Base-by-base conservation (phyloP, 1,140 invertebrate species). In the Drosophila pruinosa region DNA sequence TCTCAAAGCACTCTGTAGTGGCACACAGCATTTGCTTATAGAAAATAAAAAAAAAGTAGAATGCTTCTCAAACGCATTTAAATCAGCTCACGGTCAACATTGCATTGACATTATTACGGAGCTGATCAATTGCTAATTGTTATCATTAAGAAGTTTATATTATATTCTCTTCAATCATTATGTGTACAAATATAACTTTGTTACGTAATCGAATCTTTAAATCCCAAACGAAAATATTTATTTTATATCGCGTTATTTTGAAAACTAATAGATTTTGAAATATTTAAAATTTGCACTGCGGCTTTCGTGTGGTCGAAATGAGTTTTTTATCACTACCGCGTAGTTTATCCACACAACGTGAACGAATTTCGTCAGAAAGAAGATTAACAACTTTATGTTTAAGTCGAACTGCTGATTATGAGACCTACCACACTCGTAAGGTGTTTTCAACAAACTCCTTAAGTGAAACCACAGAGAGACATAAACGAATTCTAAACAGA, bases 31-130 rank as follows among this genome's bases (percentile, higher is more conserved):
- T 17, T 26, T 53, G 56, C 47, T 26, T 73, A 63, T 53, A 73
- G 48, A 56, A 39, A 56, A 41, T 41, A 38, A 36, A 45, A 67
- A 41, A 38, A 38, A 62, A 77, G 74, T 53, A 54, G 39, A 88
- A 72, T 72, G 72, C 43, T 64, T 67, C 70, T 74, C 79, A 81
- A 75, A 75, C 69, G 70, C 65, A 75, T 21, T 75, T 61, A 73
- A 89, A 71, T 68, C 57, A 61, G 78, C 75, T 89, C 86, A 89
- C 76, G 85, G 86, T 76, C 77, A 89, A 78, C 77, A 65, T 72
- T n/a, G n/a, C n/a, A 67, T 70, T 63, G 59, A 70, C 58, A 78
- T 58, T 62, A 36, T 54, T 50, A 65, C 31, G 63, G 12, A 24
- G 59, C n/a, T 54, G 8, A 62, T 50, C 69, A 72, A 24, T 36